Conservation (phyloP, 2,113 vertebrate species). For the Heteronetta atricapilla region DNA sequence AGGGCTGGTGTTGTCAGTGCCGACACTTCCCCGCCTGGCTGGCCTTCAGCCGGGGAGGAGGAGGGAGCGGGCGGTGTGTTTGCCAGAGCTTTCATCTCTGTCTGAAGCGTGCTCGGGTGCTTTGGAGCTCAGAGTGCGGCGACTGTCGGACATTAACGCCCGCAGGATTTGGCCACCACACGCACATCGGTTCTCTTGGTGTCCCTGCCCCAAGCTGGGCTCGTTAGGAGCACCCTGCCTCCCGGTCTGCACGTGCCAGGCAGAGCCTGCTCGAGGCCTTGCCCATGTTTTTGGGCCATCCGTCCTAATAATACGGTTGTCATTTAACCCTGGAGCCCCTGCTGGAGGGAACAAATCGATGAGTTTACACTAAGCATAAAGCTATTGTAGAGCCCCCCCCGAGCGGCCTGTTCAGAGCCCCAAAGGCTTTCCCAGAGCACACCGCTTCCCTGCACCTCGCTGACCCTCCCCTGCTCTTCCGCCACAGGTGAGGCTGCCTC, state of each 20-base stretch:
- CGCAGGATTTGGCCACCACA: not conserved
- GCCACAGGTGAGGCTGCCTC: slow-evolving; percentile 90
- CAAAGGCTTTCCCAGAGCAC: not conserved
- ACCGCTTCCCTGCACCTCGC: not conserved
- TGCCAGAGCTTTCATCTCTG: slow-evolving; percentile 45
- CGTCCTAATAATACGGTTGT: rapidly evolving
- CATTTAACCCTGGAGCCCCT: not conserved
- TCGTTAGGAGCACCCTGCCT: not conserved
- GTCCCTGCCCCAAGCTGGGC: not conserved
- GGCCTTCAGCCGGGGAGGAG: slow-evolving; percentile 17
- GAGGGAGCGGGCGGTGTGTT: slow-evolving; percentile 20
- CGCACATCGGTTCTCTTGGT: not conserved
- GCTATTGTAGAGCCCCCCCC: not conserved
- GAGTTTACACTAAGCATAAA: not conserved
- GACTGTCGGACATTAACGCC: not conserved
- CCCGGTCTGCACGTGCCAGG: not conserved
- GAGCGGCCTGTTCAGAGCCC: not conserved
- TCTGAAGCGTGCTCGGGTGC: not conserved
- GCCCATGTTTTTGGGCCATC: rapidly evolving
- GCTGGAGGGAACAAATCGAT: not conserved
- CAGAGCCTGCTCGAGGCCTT: not conserved
- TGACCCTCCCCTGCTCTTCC: not conserved
- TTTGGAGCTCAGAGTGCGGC: slow-evolving; percentile 12
- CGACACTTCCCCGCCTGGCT: slow-evolving; percentile 35
- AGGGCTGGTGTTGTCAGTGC: slow-evolving; percentile 8